phyloP scores from a whole-genome alignment of 2,888 invertebrate species.

The Meiosimyza decipiens region DNA sequence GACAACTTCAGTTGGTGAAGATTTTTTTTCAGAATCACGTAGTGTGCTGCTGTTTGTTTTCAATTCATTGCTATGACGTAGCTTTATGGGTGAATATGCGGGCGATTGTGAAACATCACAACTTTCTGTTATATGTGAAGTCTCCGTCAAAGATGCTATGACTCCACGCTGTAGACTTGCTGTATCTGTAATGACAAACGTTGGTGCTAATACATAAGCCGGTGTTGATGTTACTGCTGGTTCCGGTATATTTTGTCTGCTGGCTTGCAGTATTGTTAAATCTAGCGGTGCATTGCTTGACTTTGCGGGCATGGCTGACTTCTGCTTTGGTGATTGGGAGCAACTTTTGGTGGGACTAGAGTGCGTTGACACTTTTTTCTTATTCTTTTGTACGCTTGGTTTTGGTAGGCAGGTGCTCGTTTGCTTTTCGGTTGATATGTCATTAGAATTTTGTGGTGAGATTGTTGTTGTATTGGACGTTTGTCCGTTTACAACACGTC shows the following conservation, averaged over 20 bases:
- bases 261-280: not conserved
- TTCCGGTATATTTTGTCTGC: not conserved
- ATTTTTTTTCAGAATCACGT: not conserved
- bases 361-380: not conserved
- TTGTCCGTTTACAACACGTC: not conserved
- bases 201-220: too few species aligned
- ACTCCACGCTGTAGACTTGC: not conserved
- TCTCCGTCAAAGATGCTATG: too few species aligned
- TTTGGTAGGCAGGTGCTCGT: not conserved
- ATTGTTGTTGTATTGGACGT: not conserved
- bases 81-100: not conserved
- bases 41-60: not conserved
- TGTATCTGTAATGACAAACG: not conserved
- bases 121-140: not conserved
- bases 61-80: not conserved
- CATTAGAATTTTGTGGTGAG: too few species aligned
- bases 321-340: not conserved
- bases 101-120: not conserved
- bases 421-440: conserved; percentile 26
- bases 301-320: not conserved
- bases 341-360: conserved; percentile 5
- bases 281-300: not conserved
- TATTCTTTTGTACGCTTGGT: conserved; percentile 3
- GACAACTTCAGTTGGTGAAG: not conserved
- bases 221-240: not conserved